phyloP scores from a whole-genome alignment of 2,797 vertebrate species.

The Lagocephalus sceleratus region DNA sequence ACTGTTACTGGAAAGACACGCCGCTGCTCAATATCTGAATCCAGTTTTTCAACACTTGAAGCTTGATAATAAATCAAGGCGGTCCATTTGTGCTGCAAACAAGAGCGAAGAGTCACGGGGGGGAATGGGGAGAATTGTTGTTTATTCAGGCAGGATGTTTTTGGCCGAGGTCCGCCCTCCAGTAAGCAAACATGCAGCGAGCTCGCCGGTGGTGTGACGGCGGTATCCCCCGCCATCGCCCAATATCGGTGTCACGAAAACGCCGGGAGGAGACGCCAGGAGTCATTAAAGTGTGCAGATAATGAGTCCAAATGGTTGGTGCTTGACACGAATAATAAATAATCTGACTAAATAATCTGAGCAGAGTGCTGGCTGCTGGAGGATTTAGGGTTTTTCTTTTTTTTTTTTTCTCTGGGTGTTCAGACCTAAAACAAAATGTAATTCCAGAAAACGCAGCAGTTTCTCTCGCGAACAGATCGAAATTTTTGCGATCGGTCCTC shows the following conservation, averaged over 20 bases:
- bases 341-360: conserved; percentile 2
- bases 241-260: neutral
- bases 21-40: neutral
- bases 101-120: conserved; percentile 1
- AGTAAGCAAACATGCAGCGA: neutral
- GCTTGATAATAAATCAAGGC: neutral
- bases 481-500: too few relatives aligned
- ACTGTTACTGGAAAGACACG: conserved; percentile 5
- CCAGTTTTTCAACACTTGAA: conserved; percentile 5
- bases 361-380: neutral
- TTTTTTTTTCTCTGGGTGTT: too few relatives aligned
- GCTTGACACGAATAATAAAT: neutral
- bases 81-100: neutral
- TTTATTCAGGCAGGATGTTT: neutral
- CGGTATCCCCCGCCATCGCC: neutral
- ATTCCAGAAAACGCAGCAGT: neutral
- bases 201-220: neutral
- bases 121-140: neutral
- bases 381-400: neutral
- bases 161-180: neutral
- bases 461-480: too few relatives aligned
- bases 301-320: neutral
- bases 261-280: neutral
- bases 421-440: neutral
- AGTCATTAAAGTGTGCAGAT: neutral